These are phyloP conservation scores for Hypercompe scribonia DNA, from an alignment of 2,888 invertebrate species.

Conservation along the genomic window DNA sequence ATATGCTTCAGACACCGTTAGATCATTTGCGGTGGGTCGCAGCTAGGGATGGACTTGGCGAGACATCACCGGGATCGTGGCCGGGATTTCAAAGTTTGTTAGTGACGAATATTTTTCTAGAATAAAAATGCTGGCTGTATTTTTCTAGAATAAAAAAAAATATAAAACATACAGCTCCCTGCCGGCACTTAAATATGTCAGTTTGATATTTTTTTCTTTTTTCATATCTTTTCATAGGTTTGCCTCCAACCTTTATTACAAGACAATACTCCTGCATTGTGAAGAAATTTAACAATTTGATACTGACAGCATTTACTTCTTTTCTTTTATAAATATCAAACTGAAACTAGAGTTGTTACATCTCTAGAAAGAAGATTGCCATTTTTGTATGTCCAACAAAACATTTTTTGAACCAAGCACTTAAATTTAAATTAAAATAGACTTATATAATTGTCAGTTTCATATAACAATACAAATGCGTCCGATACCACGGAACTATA, in stretches of 20 bases:
- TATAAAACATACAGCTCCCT: too few species aligned
- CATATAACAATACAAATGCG: background rate
- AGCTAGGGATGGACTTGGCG: constrained; percentile 36
- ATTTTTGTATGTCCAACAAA: background rate
- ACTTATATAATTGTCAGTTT: background rate
- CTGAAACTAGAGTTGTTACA: background rate
- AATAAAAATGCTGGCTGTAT: background rate
- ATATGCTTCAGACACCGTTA: constrained; percentile 54
- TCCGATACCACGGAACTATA: background rate
- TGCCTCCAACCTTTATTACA: background rate
- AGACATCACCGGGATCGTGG: constrained; percentile 20
- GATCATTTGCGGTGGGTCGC: constrained; percentile 63
- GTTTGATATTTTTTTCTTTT: background rate
- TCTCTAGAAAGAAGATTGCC: background rate
- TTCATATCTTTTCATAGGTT: background rate
- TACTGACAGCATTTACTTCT: background rate
- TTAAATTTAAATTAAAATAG: background rate
- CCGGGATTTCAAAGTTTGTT: background rate
- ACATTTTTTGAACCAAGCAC: background rate
- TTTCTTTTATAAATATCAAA: background rate
- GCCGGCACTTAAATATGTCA: too few species aligned
- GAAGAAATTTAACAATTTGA: background rate
- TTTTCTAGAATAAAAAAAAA: background rate
- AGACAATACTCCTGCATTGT: background rate
- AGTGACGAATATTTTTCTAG: background rate